Evolutionary conservation across 2,113 vertebrate genomes (phyloP), one percentile per base, ranked within the genome.

Genomic region (Pangasianodon gigas): DNA sequence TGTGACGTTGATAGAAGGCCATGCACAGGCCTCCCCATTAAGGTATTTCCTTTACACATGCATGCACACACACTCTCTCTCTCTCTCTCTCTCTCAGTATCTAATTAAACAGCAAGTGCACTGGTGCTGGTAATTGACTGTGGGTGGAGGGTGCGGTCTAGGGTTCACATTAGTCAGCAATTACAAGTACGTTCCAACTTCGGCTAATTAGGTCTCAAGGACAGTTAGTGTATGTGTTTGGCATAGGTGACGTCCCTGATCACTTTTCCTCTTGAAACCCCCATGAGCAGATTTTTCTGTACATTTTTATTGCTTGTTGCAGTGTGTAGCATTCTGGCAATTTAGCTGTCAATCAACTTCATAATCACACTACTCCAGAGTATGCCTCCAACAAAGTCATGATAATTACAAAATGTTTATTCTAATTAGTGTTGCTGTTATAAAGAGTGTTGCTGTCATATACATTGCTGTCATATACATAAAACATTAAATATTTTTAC

Each of bases 121-220:
- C 92, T 93, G 93, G 74, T 92, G 90, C 91, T 93, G 87, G 92
- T 94, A 92, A 95, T 94, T 95, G 94, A 94, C 91, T 89, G 86
- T 62, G 87, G 90, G 91, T 77, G 41, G 44, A 48, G 52, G 26
- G 48, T 26, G 74, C 48, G 51, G 52, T n/a, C 26, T 52, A 85
- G 89, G 87, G 91, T 90, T 90, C 91, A 90, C 91, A 92, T 93
- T 79, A 90, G 92, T 93, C 93, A 82, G 92, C 91, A 94, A 94
- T 95, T 94, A 95, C 82, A 11, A 91, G 91, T 90, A 89, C 89
- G 90, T 94, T 95, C 92, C 92, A 84, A 86, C 90, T 93, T 92
- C 69, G 26, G 89, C 94, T 95, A 95, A 96, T 95, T 94, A 96
- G 92, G 91, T 93, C 94, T 95, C 90, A 92, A 92, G 94, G 93